phyloP scores from a whole-genome alignment of 2,113 vertebrate genomes.

The Taurulus bubalis region DNA sequence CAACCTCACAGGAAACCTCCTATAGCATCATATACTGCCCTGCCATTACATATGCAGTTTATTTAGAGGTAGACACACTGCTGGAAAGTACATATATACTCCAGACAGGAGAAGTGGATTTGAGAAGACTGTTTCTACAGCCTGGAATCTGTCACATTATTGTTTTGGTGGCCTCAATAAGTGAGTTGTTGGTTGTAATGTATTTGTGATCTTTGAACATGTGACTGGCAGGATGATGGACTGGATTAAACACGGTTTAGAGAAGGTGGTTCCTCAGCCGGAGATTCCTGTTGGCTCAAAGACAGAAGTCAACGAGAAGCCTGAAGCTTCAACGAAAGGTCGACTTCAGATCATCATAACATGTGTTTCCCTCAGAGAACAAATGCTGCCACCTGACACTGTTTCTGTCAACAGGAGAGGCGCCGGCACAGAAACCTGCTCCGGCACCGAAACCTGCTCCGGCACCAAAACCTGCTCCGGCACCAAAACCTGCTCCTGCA shows the following conservation, averaged over 20 bases:
- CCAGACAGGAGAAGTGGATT: too few relatives aligned
- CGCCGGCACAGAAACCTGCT: slow-evolving; percentile 13
- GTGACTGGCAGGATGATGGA: slow-evolving; percentile 72
- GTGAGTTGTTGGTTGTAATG: neutral
- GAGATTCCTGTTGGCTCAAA: slow-evolving; percentile 46
- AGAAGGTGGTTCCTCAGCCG: slow-evolving; percentile 83
- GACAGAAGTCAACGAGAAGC: slow-evolving; percentile 21
- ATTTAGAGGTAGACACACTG: too few relatives aligned
- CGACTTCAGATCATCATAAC: accelerated
- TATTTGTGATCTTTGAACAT: neutral
- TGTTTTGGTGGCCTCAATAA: neutral
- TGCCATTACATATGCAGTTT: too few relatives aligned
- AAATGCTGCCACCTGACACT: neutral
- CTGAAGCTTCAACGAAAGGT: slow-evolving; percentile 48
- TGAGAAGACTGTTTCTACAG: too few relatives aligned
- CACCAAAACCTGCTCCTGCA: slow-evolving; percentile 18
- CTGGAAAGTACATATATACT: too few relatives aligned
- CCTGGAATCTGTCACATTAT: too few relatives aligned
- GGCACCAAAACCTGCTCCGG: slow-evolving; percentile 8
- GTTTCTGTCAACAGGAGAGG: neutral
- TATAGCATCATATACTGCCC: too few relatives aligned
- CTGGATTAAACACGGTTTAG: slow-evolving; percentile 82
- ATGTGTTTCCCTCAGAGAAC: neutral
- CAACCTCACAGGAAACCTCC: too few relatives aligned
- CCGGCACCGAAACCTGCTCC: slow-evolving; percentile 29